Evolutionary conservation across 1,140 invertebrate genomes (phyloP), one percentile per base, ranked within the genome.

Genomic region (Neodiprion fabricii): DNA sequence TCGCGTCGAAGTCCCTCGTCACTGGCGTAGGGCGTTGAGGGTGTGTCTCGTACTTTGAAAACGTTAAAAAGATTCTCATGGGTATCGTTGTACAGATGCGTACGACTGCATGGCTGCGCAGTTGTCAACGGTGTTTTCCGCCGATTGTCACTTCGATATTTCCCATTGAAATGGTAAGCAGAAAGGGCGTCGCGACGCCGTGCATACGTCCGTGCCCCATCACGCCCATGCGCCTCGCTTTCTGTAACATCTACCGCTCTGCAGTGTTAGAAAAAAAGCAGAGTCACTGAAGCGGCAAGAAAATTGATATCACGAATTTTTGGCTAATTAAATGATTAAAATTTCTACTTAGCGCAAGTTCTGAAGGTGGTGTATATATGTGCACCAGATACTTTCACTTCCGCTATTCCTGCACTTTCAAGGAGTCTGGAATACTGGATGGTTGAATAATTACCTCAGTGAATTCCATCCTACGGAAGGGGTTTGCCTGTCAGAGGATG

Each of bases 161-260:
- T 79, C 72, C 79, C 78, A 85, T 87, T 87, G 79, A 86, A 84
- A 86, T 83, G 83, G 73, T 83, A 86, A 85, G 53, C 7, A 86
- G 80, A 80, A 79, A 82, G 84, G 82, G 79, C 80, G 79, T 76
- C 53, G 75, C 61, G 79, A 80, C 78, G 75, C 53, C 76, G 72
- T 77, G 74, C 73, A 68, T 40, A 40, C 28, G 28, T 40, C 28
- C 28, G 73, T 75, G 81, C 78, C 79, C 80, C 78, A 79, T 79
- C 73, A 67, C 78, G 70, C 79, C 67, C 78, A 72, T 75, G 82
- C 79, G 78, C 80, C 83, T 79, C 75, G n/a, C 53, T 78, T 82
- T 83, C 83, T 81, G 77, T 75, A 71, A 75, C 23, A 72, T 75
- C 67, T 14, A 70, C 17, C 40, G 12, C 11, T 73, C 11, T 49